Evolutionary conservation across 2,888 invertebrate species (phyloP), one percentile per base, ranked within the genome.

Genomic region (Melieria picta): DNA sequence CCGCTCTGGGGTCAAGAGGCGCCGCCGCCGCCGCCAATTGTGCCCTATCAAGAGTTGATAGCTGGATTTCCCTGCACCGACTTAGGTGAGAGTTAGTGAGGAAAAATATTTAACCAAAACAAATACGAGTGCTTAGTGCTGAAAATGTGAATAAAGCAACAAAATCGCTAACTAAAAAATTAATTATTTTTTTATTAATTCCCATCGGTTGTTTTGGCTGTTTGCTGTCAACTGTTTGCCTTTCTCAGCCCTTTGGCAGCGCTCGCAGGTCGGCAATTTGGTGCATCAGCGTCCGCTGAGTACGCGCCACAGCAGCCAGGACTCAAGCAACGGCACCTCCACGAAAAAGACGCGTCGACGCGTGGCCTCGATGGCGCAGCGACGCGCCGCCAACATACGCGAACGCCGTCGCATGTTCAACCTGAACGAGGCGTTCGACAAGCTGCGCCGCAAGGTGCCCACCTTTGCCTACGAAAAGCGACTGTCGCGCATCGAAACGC

Each of bases 401-500:
- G 98, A 98, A 86, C 89, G 98, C 65, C 90, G 97, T 42, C 90
- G 98, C 75, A 98, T 98, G 97, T 97, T 96, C 86, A 97, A 97
- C 87, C 88, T 98, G 75, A 98, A 98, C 85, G 97, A 97, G 85
- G 97, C 97, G 1, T 98, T 98, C 81, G 98, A 98, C 84, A 94
- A 94, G 83, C 88, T 98, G 56, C 89, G 98, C 45, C 90, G 96
- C 81, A 96, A 96, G 90, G 94, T 93, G 79, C 98, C 98, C 30
- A 98, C 98, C 0, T 98, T 98, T 82, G 97, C 98, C 0, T 98
- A 98, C 85, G 98, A 98, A 87, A 98, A 98, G 86, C 91, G 97
- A 0, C 89, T 98, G 3, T 98, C 97, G 0, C 91, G 98, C 76
- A 98, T 98, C 82, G 98, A 98, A 88, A 98, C 98, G 0, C 89